phyloP scores from a whole-genome alignment of 2,888 invertebrate genomes.

The Morinoia aosen region DNA sequence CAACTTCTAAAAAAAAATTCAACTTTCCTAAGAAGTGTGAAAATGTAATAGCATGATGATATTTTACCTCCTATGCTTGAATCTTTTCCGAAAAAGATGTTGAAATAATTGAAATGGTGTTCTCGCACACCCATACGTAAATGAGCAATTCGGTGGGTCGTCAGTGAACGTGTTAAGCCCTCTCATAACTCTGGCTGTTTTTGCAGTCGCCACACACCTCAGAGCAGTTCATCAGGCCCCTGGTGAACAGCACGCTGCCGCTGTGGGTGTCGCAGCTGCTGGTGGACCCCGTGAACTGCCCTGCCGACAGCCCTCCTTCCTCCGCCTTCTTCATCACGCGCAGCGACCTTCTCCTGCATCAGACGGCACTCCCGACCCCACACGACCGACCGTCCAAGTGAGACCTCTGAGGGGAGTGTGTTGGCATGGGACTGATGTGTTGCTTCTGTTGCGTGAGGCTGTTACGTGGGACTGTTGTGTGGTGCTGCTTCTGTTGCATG shows the following conservation, averaged over 20 bases:
- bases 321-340: not conserved
- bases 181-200: not conserved
- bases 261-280: constrained; percentile 26
- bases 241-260: not conserved
- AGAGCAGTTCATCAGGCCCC: constrained; percentile 26
- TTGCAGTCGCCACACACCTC: not conserved
- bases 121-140: too few species aligned
- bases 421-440: not conserved
- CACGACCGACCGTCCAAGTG: constrained; percentile 13
- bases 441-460: not conserved
- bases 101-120: too few species aligned
- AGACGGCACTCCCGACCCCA: not conserved
- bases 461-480: too few species aligned
- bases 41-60: too few species aligned
- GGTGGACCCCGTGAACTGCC: constrained; percentile 30
- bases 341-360: constrained; percentile 6
- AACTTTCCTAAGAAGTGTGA: too few species aligned
- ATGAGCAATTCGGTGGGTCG: too few species aligned
- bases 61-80: too few species aligned
- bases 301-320: constrained; percentile 11
- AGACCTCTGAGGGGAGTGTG: not conserved
- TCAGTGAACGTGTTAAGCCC: too few species aligned
- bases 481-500: too few species aligned
- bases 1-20: too few species aligned
- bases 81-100: too few species aligned